Percentiles rank a stretch among this genome's conserved stretches.
These are phyloP conservation scores for Gryon sp. DNA, from an alignment of 1,140 invertebrate genomes.

Conservation along the genomic window DNA sequence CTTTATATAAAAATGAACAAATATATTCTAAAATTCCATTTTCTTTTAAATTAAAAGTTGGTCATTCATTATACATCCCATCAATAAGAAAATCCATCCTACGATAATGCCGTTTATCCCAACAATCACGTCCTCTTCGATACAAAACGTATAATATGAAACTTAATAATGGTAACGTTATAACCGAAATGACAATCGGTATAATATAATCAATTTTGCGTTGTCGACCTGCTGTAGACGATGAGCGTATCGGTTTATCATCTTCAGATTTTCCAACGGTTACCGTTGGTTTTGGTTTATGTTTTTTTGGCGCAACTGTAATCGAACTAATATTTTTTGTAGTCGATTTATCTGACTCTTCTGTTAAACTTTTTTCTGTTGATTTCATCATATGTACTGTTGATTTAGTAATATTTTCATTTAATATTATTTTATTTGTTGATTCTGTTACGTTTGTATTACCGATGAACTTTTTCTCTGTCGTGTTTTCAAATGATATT, in stretches of 20 bases:
- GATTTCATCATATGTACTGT: background rate
- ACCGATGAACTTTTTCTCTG: background rate
- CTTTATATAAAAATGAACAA: no score
- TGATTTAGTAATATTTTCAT: background rate
- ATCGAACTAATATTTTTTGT: conserved; percentile 5
- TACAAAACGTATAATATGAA: conserved; percentile 82
- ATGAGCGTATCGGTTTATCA: conserved; percentile 68
- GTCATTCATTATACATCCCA: conserved; percentile 88
- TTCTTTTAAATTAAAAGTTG: no score
- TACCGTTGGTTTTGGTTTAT: conserved; percentile 73
- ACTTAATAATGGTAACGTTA: conserved; percentile 83
- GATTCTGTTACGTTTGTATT: background rate
- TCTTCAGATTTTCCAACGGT: conserved; percentile 69
- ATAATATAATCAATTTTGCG: conserved; percentile 82
- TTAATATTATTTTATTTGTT: background rate
- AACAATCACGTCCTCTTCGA: conserved; percentile 85
- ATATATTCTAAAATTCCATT: no score
- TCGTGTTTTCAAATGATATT: conserved; percentile 1
- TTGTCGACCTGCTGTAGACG: conserved; percentile 64
- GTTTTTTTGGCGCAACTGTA: conserved; percentile 57
- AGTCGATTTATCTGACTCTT: background rate
- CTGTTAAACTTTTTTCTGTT: background rate
- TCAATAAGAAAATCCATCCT: conserved; percentile 90
- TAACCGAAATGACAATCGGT: conserved; percentile 83
- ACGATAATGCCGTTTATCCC: conserved; percentile 87